Conservation (phyloP, 1,140 invertebrate genomes). For the Drosophila erecta region DNA sequence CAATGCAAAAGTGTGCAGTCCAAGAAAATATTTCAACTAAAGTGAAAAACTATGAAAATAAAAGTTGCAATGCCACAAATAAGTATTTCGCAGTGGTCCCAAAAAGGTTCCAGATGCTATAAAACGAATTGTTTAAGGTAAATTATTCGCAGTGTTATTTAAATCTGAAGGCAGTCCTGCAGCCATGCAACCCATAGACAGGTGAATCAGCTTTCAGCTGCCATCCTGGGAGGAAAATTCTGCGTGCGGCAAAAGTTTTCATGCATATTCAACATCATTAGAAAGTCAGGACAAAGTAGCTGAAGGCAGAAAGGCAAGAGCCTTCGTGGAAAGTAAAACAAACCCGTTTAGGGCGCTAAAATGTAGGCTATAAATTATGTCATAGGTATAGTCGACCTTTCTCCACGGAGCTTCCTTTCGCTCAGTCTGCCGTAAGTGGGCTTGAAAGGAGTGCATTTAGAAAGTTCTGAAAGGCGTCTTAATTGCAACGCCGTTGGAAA, state of each 20-base stretch:
- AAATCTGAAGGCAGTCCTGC: conserved; percentile 26
- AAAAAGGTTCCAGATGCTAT: too few relatives aligned
- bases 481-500: conserved; percentile 17
- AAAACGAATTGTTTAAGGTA: neutral
- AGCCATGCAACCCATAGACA: conserved; percentile 22
- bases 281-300: conserved; percentile 78
- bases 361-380: conserved; percentile 64
- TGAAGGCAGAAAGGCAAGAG: conserved; percentile 37
- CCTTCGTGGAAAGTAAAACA: conserved; percentile 36
- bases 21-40: neutral
- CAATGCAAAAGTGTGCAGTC: conserved; percentile 16
- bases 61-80: too few relatives aligned
- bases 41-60: neutral
- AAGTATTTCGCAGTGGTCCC: too few relatives aligned
- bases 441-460: conserved; percentile 39
- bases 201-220: conserved; percentile 55
- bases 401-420: conserved; percentile 14
- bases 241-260: conserved; percentile 69
- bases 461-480: conserved; percentile 37
- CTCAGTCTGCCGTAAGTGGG: conserved; percentile 18
- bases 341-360: conserved; percentile 51
- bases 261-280: conserved; percentile 82
- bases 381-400: conserved; percentile 44
- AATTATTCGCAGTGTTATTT: neutral
- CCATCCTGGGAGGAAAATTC: conserved; percentile 48